Evolutionary conservation across 2,113 vertebrate species (phyloP).

Genomic region (Equus przewalskii): DNA sequence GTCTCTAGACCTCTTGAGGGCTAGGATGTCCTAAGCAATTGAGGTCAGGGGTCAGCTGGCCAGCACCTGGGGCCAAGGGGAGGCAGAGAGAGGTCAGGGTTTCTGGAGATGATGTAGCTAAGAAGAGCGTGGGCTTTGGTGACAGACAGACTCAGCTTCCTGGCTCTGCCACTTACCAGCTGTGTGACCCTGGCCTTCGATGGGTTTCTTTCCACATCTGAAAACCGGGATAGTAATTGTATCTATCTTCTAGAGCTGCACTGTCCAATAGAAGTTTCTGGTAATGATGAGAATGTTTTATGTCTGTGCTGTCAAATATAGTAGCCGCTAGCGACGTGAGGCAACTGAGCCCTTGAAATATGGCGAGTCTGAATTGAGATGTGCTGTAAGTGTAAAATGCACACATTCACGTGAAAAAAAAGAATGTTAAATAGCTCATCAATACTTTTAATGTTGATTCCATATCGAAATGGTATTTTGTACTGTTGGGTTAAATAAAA

Average conservation of each 20-base stretch:
- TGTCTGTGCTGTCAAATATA: not conserved
- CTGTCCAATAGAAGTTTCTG: not conserved
- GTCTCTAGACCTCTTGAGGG: not conserved
- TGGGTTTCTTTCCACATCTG: not conserved
- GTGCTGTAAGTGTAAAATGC: not conserved
- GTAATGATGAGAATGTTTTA: not conserved
- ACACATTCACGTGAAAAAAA: not conserved
- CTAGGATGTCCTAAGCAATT: not conserved
- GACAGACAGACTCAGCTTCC: not conserved
- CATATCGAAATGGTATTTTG: not conserved
- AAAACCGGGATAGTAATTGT: not conserved
- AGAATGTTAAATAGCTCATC: not conserved
- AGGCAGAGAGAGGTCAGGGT: not conserved
- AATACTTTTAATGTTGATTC: not conserved
- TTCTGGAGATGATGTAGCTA: not conserved
- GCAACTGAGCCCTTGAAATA: not conserved
- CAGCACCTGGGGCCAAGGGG: not conserved
- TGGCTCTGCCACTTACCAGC: not conserved
- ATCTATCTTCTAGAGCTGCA: not conserved
- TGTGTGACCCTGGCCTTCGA: not conserved
- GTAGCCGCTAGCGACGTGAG: not conserved
- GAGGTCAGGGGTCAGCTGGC: not conserved
- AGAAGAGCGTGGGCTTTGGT: not conserved
- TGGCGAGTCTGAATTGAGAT: accelerated
- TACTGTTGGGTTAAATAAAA: not conserved